Evolutionary conservation across 2,888 invertebrate genomes (phyloP).

Genomic region (Papilio gigon): DNA sequence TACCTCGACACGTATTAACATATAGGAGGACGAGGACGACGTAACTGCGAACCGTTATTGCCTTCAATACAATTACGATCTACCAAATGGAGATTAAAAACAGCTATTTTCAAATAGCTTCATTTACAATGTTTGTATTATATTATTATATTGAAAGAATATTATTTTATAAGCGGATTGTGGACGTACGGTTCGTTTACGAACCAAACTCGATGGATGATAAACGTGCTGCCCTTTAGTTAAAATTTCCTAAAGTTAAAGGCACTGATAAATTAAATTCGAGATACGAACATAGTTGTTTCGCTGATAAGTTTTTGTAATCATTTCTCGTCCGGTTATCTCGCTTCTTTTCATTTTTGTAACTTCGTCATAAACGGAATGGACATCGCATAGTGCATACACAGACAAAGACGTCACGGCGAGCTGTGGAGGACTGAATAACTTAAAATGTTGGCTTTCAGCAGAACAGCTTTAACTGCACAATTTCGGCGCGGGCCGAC

Average conservation of each 20-base stretch:
- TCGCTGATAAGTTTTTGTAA: no score
- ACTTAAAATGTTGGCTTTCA: conserved; percentile 10
- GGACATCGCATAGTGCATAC: background rate
- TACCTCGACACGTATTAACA: background rate
- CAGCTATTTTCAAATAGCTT: background rate
- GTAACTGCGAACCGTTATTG: background rate
- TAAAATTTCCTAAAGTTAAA: no score
- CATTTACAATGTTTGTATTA: conserved; percentile 1
- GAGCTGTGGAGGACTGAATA: background rate
- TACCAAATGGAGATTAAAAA: conserved; percentile 10
- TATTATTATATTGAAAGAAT: background rate
- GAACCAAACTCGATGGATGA: background rate
- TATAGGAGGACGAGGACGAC: no score
- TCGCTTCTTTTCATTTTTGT: background rate
- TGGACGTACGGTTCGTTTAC: background rate
- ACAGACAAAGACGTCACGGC: background rate
- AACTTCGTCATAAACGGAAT: background rate
- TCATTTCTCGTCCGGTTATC: no score
- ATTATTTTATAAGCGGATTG: background rate
- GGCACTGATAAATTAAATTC: no score
- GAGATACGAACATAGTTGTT: no score
- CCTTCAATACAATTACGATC: conserved; percentile 4
- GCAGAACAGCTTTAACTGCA: background rate
- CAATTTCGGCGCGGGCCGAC: conserved; percentile 5
- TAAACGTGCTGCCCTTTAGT: background rate